These are phyloP conservation scores for Brachionus rotundiformis DNA, from an alignment of 1,140 invertebrate species.

Conservation along the genomic window DNA sequence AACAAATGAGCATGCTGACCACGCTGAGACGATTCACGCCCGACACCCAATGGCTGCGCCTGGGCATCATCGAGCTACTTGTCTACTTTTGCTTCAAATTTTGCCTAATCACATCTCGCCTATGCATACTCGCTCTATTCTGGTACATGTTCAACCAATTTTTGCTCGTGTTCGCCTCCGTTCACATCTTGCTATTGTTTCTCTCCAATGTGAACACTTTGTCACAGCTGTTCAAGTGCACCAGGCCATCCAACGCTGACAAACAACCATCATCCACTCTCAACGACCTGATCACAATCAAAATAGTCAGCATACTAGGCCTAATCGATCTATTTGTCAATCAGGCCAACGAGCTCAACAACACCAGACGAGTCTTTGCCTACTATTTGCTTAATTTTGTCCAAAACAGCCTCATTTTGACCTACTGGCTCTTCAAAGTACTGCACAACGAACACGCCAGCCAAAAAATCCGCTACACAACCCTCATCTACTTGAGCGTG, in stretches of 20 bases:
- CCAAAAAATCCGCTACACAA: conserved; percentile 24
- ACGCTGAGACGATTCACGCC: not conserved
- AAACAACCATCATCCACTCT: not conserved
- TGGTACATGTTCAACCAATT: conserved; percentile 41
- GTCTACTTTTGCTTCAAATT: conserved; percentile 49
- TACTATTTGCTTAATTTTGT: conserved; percentile 31
- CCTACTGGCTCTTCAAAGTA: conserved; percentile 9
- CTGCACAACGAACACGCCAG: not conserved
- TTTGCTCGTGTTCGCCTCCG: not conserved
- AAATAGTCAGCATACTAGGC: not conserved
- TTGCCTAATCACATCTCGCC: conserved; percentile 45
- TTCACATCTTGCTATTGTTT: conserved; percentile 11
- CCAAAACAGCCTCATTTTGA: conserved; percentile 5
- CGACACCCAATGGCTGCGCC: conserved; percentile 3
- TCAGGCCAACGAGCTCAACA: not conserved
- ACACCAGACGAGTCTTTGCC: not conserved
- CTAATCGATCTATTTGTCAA: conserved; percentile 42
- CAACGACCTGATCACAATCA: not conserved
- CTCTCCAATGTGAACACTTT: not conserved
- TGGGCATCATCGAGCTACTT: conserved; percentile 3
- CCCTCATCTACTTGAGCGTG: conserved; percentile 17
- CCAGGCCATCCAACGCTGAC: not conserved
- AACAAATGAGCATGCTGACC: not conserved
- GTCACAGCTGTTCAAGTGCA: not conserved
- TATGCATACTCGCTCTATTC: not conserved